These are phyloP conservation scores for Rhagophthalmus giganteus DNA, from an alignment of 2,888 invertebrate species.

Conservation along the genomic window DNA sequence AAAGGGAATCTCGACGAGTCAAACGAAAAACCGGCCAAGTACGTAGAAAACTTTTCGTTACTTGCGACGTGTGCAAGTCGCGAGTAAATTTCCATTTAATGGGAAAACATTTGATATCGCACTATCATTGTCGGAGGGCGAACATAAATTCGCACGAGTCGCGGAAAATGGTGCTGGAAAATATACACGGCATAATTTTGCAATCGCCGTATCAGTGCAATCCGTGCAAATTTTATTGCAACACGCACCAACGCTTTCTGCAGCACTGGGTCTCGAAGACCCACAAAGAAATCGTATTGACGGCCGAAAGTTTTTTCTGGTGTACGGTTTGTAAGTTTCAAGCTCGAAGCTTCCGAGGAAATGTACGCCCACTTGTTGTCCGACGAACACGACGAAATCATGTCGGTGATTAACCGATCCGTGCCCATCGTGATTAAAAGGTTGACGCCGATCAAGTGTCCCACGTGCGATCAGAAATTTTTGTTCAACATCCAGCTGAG, in stretches of 20 bases:
- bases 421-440: slow-evolving; percentile 78
- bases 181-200: slow-evolving; percentile 76
- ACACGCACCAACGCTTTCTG: slow-evolving; percentile 70
- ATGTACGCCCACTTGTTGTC: slow-evolving; percentile 73
- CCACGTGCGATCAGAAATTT: slow-evolving; percentile 69
- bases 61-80: slow-evolving; percentile 74
- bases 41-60: slow-evolving; percentile 63
- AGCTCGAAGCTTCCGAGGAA: slow-evolving; percentile 62
- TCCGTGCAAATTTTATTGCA: slow-evolving; percentile 83
- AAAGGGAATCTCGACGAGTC: no score
- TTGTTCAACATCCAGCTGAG: slow-evolving; percentile 75
- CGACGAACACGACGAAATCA: slow-evolving; percentile 70
- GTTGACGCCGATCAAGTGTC: slow-evolving; percentile 66
- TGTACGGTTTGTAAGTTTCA: slow-evolving; percentile 76
- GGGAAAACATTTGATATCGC: slow-evolving; percentile 85
- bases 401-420: slow-evolving; percentile 75
- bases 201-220: slow-evolving; percentile 86
- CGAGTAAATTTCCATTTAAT: slow-evolving; percentile 69
- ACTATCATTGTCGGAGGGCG: slow-evolving; percentile 79
- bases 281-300: slow-evolving; percentile 60
- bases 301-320: slow-evolving; percentile 65
- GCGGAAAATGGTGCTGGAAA: slow-evolving; percentile 69
- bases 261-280: slow-evolving; percentile 73
- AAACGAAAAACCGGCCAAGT: no score
- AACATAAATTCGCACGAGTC: slow-evolving; percentile 61